Conservation (phyloP, 2,113 vertebrate species). For the Trichomycterus rosablanca region DNA sequence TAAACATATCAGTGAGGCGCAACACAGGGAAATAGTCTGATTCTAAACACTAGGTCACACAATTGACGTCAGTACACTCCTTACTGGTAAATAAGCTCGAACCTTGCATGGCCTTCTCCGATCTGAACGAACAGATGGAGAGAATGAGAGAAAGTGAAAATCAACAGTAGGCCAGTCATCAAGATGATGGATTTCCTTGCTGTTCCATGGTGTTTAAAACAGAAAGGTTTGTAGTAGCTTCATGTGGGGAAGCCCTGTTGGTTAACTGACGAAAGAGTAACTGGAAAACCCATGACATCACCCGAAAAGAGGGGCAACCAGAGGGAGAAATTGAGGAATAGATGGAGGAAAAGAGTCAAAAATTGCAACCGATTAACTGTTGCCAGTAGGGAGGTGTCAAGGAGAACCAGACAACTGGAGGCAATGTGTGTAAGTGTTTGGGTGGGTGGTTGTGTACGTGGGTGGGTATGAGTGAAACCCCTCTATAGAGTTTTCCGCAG, state of each 20-base stretch:
- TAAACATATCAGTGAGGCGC: conserved; percentile 62
- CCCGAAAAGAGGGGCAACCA: conserved; percentile 30
- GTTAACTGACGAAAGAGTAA: conserved; percentile 54
- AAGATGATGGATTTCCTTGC: conserved; percentile 43
- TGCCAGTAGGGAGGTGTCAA: conserved; percentile 60
- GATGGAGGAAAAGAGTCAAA: conserved; percentile 47
- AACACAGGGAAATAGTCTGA: conserved; percentile 62
- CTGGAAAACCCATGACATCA: conserved; percentile 64
- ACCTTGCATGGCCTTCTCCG: conserved; percentile 16
- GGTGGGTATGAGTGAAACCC: not conserved
- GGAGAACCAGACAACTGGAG: conserved; percentile 42
- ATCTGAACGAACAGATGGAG: conserved; percentile 26
- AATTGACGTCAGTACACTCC: conserved; percentile 56
- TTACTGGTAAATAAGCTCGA: conserved; percentile 35
- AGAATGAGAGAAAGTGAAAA: conserved; percentile 22
- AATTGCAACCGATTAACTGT: conserved; percentile 65
- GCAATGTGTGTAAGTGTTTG: conserved; percentile 21
- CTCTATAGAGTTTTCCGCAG: conserved; percentile 54
- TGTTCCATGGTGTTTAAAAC: conserved; percentile 42
- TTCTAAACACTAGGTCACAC: conserved; percentile 63
- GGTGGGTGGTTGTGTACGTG: conserved; percentile 1
- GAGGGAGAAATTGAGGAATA: conserved; percentile 13
- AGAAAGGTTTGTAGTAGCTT: conserved; percentile 49
- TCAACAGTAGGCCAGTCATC: conserved; percentile 48
- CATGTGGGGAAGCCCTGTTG: conserved; percentile 64